Evolutionary conservation across 2,888 invertebrate species (phyloP).

Genomic region (Cataglyphis livida): DNA sequence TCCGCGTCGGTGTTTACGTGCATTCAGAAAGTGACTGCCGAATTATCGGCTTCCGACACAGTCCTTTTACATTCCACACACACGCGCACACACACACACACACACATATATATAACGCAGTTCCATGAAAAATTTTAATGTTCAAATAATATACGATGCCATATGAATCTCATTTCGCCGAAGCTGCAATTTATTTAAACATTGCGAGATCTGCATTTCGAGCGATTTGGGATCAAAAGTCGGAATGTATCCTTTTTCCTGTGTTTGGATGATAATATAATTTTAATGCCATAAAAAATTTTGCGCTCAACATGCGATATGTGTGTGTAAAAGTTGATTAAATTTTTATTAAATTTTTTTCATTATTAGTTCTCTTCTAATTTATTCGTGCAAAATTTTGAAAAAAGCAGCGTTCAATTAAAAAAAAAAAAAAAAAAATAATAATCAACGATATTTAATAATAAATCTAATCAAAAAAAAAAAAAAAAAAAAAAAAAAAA

Average conservation of each 20-base stretch:
- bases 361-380: not conserved
- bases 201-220: not conserved
- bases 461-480: not conserved
- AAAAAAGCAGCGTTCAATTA: slow-evolving; percentile 5
- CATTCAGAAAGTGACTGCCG: slow-evolving; percentile 32
- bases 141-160: slow-evolving; percentile 1
- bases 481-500: not conserved
- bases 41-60: slow-evolving; percentile 47
- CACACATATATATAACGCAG: slow-evolving; percentile 5
- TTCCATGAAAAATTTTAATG: slow-evolving; percentile 11
- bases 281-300: slow-evolving; percentile 27
- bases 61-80: slow-evolving; percentile 11
- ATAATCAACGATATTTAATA: slow-evolving; percentile 6
- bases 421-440: not conserved
- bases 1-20: slow-evolving; percentile 31
- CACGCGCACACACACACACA: no score
- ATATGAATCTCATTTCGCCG: slow-evolving; percentile 1
- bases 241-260: not conserved
- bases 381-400: not conserved
- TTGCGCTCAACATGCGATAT: not conserved
- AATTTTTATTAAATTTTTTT: not conserved
- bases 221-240: slow-evolving; percentile 17
- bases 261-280: slow-evolving; percentile 12
- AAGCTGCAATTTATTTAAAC: slow-evolving; percentile 26
- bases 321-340: not conserved